Evolutionary conservation across 2,113 vertebrate species (phyloP).

Genomic region (Nannobrachium achirus): DNA sequence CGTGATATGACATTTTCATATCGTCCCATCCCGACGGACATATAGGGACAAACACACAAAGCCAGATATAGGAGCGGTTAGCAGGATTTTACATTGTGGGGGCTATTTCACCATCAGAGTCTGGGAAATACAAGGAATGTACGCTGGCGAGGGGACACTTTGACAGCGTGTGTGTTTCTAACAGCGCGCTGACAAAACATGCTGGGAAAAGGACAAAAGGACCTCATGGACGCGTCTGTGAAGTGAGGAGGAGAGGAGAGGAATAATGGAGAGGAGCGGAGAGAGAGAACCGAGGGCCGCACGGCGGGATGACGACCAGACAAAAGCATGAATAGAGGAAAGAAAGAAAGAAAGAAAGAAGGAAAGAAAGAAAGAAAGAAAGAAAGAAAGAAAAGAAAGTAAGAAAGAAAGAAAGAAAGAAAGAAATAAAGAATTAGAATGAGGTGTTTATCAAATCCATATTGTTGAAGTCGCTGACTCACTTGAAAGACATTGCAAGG

Average conservation of each 20-base stretch:
- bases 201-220: no score
- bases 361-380: background rate
- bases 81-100: no score
- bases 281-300: constrained; percentile 31
- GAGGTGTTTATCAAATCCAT: background rate
- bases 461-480: background rate
- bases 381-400: background rate
- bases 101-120: no score
- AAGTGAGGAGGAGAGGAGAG: constrained; percentile 31
- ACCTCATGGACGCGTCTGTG: no score
- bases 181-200: no score
- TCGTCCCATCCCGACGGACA: no score
- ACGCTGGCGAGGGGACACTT: no score
- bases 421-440: background rate
- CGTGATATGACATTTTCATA: no score
- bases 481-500: constrained; percentile 19
- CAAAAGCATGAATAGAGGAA: constrained; percentile 45
- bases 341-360: constrained; percentile 21
- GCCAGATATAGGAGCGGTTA: no score
- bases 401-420: constrained; percentile 20
- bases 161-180: no score
- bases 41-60: no score
- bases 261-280: constrained; percentile 33
- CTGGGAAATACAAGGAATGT: no score
- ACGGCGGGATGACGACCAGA: constrained; percentile 12